Percentiles rank a stretch among this genome's conserved stretches.
Evolutionary conservation across 2,888 invertebrate genomes (phyloP).

Genomic region (Papilio demoleus): DNA sequence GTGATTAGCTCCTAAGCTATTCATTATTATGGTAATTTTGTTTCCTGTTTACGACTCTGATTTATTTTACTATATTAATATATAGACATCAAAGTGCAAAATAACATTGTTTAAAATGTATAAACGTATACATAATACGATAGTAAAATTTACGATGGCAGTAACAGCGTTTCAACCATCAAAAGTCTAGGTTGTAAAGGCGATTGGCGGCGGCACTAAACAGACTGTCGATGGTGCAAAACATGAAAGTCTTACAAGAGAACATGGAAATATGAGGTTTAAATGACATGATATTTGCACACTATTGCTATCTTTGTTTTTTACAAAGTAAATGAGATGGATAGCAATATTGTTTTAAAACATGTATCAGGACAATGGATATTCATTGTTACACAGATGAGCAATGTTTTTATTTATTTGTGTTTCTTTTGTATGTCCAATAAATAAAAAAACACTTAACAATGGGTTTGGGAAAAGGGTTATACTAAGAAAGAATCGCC

Average conservation of each 20-base stretch:
- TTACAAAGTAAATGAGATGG: not conserved
- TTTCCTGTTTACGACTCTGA: not conserved
- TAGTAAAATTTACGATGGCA: constrained; percentile 50
- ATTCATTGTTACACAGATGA: not conserved
- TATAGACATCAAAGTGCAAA: not conserved
- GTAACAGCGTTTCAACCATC: constrained; percentile 47
- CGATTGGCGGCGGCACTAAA: constrained; percentile 56
- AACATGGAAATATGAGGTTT: no score
- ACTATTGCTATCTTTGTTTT: not conserved
- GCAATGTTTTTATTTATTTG: not conserved
- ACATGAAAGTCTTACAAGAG: constrained; percentile 26
- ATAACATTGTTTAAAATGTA: no score
- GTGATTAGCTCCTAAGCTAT: not conserved
- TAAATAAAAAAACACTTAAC: no score
- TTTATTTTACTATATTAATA: not conserved
- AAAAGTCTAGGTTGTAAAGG: constrained; percentile 55
- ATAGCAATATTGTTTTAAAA: not conserved
- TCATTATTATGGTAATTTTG: not conserved
- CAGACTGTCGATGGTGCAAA: constrained; percentile 42
- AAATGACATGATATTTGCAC: not conserved
- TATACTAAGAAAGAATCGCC: not conserved
- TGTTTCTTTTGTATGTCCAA: not conserved
- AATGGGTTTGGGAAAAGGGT: not conserved
- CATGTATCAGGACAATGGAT: not conserved
- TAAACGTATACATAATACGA: constrained; percentile 26